Base-by-base conservation (phyloP, 2,113 vertebrate species). In the Ophiodon elongatus region DNA sequence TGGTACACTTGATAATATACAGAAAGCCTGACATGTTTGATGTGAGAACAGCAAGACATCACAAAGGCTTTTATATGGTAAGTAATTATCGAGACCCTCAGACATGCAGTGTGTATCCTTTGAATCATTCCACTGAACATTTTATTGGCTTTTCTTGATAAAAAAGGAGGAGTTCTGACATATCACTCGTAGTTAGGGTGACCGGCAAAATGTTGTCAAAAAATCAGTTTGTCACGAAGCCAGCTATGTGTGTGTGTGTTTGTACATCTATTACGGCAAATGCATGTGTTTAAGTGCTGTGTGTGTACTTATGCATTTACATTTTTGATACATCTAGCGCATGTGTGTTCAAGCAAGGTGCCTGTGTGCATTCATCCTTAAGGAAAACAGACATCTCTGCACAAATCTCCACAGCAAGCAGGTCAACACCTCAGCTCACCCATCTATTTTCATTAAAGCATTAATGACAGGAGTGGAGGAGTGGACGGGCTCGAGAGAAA, bases 371-470 rank as follows among this genome's bases (percentile, higher is more conserved):
- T 52, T 50, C 4, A 10, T 69, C 88, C 73, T 86, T 76, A 43
- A 88, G 57, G 60, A 59, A 73, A 72, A 79, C 65, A 56, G 79
- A 76, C 79, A 76, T 79, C 62, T 63, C 43, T 68, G 66, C 65
- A 21, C 85, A 56, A 33, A 73, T 83, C 80, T 89, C 63, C 54
- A 27, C 76, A 50, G 76, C 45, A 76, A 83, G 83, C 79, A 67
- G 89, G 90, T 90, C 89, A 91, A 91, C 90, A 88, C 86, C 82
- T 88, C 63, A 41, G 76, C 82, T 85, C 68, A 37, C 15, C 73
- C 86, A 86, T 93, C 88, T 76, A 87, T 93, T 92, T 93, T 86
- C 89, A 93, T 93, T 88, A 88, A 17, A 79, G 79, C 13, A 19
- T 62, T 86, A 93, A 91, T 83, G 90, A 84, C 86, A 76, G 76